A percentile compares a stretch with the other conserved stretches of the same genome.
These are phyloP conservation scores for Arrhamphus sclerolepis DNA, from an alignment of 2,797 vertebrate genomes.

Conservation along the genomic window DNA sequence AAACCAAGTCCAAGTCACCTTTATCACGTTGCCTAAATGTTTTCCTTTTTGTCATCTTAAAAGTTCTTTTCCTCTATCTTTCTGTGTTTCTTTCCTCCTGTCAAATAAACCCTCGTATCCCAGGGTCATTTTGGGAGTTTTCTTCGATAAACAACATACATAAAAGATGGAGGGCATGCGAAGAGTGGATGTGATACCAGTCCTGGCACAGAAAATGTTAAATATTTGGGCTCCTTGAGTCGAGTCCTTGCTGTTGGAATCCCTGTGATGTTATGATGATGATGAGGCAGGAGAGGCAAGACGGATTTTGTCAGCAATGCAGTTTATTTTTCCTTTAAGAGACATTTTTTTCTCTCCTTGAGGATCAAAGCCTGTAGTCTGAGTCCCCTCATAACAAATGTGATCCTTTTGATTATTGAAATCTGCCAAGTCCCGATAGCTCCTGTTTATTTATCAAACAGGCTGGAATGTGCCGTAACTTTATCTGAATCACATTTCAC, in stretches of 20 bases:
- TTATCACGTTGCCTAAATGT: no score
- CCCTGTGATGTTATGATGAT: slow-evolving; percentile 21
- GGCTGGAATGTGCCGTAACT: slow-evolving; percentile 12
- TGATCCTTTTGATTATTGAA: slow-evolving; percentile 51
- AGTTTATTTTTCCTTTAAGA: slow-evolving; percentile 31
- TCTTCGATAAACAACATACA: slow-evolving; percentile 4
- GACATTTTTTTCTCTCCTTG: slow-evolving; percentile 27
- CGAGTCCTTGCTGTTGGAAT: slow-evolving; percentile 13
- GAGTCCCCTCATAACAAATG: slow-evolving; percentile 41
- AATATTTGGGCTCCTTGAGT: slow-evolving; percentile 42
- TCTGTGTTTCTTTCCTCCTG: background rate
- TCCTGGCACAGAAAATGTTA: slow-evolving; percentile 20
- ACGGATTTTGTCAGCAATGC: slow-evolving; percentile 17
- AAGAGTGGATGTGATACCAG: slow-evolving; percentile 6
- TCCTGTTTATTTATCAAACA: slow-evolving; percentile 40
- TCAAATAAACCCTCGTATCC: background rate
- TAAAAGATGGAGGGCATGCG: slow-evolving; percentile 5
- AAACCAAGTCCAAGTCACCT: background rate
- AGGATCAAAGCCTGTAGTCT: slow-evolving; percentile 32
- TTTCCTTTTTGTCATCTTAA: no score
- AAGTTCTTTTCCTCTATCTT: background rate
- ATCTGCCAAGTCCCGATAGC: slow-evolving; percentile 31
- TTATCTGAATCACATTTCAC: slow-evolving; percentile 13
- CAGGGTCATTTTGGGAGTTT: background rate
- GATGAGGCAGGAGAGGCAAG: slow-evolving; percentile 13